A percentile compares a stretch with the other conserved stretches of the same genome.
phyloP scores from a whole-genome alignment of 2,797 vertebrate species.

The Cetoscarus ocellatus region DNA sequence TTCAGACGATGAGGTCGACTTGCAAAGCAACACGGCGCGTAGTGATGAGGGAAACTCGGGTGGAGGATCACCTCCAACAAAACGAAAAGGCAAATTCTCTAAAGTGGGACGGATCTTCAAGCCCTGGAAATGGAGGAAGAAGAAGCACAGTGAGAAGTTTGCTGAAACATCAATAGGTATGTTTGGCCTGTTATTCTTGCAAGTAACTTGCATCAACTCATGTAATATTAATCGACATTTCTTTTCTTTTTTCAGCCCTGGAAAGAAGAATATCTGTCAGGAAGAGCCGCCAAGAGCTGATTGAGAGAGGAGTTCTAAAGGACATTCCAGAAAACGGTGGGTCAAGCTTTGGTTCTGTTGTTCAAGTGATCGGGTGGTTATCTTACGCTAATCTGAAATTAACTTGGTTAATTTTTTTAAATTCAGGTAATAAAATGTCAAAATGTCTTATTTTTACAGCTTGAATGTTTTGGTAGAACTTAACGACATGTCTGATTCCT shows the following conservation, averaged over 20 bases:
- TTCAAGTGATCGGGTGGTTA: not conserved
- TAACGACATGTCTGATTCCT: too few species aligned
- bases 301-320: slow-evolving; percentile 93
- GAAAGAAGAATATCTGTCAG: slow-evolving; percentile 96
- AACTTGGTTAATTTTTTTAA: not conserved
- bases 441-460: too few species aligned
- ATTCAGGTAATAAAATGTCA: too few species aligned
- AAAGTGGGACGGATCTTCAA: slow-evolving; percentile 95
- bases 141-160: slow-evolving; percentile 95
- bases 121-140: slow-evolving; percentile 99
- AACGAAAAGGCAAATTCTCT: slow-evolving; percentile 95
- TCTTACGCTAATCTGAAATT: not conserved
- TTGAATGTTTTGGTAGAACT: too few species aligned
- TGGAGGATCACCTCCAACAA: slow-evolving; percentile 87
- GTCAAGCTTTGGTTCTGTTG: slow-evolving; percentile 23
- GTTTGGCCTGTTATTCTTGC: not conserved
- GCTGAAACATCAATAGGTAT: slow-evolving; percentile 94
- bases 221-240: accelerated
- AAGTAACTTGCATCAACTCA: not conserved
- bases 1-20: slow-evolving; percentile 85
- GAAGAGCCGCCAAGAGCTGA: slow-evolving; percentile 93
- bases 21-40: slow-evolving; percentile 70
- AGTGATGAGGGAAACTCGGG: slow-evolving; percentile 86
- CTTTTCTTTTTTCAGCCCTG: slow-evolving; percentile 83
- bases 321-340: slow-evolving; percentile 93